Evolutionary conservation across 2,113 vertebrate species (phyloP).

Genomic region (Chunga burmeisteri): DNA sequence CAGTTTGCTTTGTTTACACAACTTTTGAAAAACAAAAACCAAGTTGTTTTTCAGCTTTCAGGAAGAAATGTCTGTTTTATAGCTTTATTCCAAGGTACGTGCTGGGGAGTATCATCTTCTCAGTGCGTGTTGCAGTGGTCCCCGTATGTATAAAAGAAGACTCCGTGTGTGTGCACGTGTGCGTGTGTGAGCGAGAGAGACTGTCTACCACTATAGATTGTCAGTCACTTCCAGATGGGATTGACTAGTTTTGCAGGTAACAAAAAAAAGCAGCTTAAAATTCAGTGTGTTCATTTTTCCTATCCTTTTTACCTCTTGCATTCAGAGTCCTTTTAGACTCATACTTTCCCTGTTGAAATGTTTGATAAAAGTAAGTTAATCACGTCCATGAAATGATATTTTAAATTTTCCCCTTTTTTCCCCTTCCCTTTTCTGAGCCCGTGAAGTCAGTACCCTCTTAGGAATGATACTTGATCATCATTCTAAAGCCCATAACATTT

Average conservation of each 20-base stretch:
- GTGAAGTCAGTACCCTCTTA: background rate
- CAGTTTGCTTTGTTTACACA: background rate
- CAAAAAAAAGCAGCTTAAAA: background rate
- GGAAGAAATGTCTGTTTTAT: background rate
- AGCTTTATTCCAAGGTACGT: background rate
- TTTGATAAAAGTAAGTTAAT: background rate
- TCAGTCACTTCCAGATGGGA: constrained; percentile 19
- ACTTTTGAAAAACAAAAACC: background rate
- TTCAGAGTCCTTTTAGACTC: background rate
- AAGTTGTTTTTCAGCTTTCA: background rate
- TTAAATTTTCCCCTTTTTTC: background rate
- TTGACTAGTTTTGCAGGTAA: background rate
- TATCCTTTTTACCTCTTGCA: background rate
- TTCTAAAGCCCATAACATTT: background rate
- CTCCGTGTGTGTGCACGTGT: background rate
- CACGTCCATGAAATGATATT: background rate
- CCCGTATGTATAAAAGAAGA: background rate
- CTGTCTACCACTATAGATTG: background rate
- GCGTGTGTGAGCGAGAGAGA: background rate
- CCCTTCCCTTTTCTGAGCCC: background rate
- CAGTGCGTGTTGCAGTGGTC: background rate
- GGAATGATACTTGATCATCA: background rate
- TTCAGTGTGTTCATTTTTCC: background rate
- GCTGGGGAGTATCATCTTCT: background rate
- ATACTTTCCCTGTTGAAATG: background rate